Evolutionary conservation across 2,113 vertebrate species (phyloP), one percentile per base, ranked within the genome.

Genomic region (Alectura lathami): DNA sequence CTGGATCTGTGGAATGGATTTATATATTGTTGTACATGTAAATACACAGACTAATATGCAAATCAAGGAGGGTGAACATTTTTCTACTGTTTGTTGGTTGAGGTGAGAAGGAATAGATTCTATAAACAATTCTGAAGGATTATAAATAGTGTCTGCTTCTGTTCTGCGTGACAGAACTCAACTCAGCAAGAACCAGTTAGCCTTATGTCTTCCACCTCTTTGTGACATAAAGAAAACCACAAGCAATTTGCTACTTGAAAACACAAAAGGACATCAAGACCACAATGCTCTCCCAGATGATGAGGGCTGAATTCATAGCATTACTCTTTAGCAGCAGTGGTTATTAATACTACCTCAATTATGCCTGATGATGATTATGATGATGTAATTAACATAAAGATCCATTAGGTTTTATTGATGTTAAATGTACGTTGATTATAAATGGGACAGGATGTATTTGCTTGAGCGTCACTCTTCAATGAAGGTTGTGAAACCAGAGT

Each of bases 401-500:
- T 89, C 87, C 38, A 81, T 81, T 89, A 87, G 83, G 24, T 83
- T 97, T 97, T 97, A 97, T 86, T 97, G 96, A 98, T 97, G 96
- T 96, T 97, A 97, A 96, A 95, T 94, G 72, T 93, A 97, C 95
- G 96, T 83, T 98, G 97, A 98, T 98, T 98, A 96, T 97, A 97
- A 97, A 97, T 94, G 97, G 93, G 95, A 95, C 97, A 97, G 97
- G 98, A 98, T 97, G 97, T 97, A 97, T 97, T 97, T 97, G 96
- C 94, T 96, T 89, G 87, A 96, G 94, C 96, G 89, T 96, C 95
- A 79, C 92, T 97, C 91, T 98, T 98, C 63, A 64, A 98, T 95
- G 90, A 97, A 97, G 97, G 98, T 98, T 98, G 92, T 97, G 97
- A 98, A 98, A 98, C 97, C 96, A 94, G 96, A 98, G 97, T 96